phyloP scores from a whole-genome alignment of 64 coral and sea anemone genomes.

The Stichodactyla helianthus region DNA sequence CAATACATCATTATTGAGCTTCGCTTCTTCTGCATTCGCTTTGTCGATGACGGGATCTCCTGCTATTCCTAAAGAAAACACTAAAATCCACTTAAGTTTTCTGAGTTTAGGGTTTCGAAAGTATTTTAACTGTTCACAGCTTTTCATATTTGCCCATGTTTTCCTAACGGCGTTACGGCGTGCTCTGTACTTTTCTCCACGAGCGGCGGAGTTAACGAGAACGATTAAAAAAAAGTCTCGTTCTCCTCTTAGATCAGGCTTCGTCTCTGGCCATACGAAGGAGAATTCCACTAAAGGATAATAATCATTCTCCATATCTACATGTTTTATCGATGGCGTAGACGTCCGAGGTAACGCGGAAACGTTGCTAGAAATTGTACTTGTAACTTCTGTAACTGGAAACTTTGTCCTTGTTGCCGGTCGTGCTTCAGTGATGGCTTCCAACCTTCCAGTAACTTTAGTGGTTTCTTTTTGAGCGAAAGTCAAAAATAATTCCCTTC shows the following conservation, averaged over 20 bases:
- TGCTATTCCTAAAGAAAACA: neutral
- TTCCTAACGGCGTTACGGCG: neutral
- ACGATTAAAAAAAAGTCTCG: neutral
- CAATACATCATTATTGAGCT: neutral
- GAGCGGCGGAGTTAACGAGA: slow-evolving; percentile 8
- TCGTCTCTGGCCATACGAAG: slow-evolving; percentile 7
- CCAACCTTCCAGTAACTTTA: no score
- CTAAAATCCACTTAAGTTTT: neutral
- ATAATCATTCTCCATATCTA: slow-evolving; percentile 24
- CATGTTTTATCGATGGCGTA: neutral
- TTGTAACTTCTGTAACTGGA: no score
- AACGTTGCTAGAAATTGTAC: no score
- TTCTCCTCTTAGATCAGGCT: neutral
- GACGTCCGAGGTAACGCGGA: neutral
- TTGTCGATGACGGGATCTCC: neutral
- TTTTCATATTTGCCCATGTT: slow-evolving; percentile 2
- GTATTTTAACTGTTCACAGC: neutral
- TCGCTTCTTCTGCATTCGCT: neutral
- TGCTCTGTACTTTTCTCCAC: neutral
- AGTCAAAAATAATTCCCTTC: no score
- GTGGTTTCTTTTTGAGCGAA: no score
- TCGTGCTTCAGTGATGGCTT: no score
- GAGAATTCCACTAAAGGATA: neutral
- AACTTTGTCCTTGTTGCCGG: no score
- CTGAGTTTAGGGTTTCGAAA: neutral